A percentile compares a stretch with the other conserved stretches of the same genome.
phyloP scores from a whole-genome alignment of 2,888 invertebrate genomes.

The Drosophila limbata region DNA sequence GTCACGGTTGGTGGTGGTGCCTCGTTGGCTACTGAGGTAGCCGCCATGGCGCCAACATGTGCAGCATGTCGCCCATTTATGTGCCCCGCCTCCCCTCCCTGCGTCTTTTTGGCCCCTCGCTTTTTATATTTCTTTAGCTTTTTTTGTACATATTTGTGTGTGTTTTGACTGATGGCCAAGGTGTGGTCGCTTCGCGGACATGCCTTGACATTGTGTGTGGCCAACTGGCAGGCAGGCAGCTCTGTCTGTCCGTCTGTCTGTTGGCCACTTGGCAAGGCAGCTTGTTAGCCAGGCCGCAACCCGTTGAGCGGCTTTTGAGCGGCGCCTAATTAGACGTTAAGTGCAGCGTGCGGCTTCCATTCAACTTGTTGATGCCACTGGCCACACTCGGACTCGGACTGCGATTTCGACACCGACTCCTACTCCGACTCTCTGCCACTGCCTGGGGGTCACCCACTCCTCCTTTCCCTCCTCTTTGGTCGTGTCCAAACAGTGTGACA shows the following conservation, averaged over 20 bases:
- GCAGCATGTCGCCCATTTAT: conserved; percentile 64
- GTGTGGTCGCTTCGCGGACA: conserved; percentile 71
- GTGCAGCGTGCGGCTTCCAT: conserved; percentile 59
- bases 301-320: conserved; percentile 73
- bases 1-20: conserved; percentile 73
- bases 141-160: conserved; percentile 37
- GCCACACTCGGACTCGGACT: conserved; percentile 9
- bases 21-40: conserved; percentile 59
- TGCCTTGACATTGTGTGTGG: conserved; percentile 67
- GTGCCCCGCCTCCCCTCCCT: conserved; percentile 4
- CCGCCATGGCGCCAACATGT: conserved; percentile 66
- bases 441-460: neutral
- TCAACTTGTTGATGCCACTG: conserved; percentile 39
- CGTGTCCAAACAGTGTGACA: conserved; percentile 72
- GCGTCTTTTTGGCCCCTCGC: neutral
- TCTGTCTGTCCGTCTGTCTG: neutral
- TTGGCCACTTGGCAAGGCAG: neutral
- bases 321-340: conserved; percentile 77
- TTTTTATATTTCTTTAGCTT: conserved; percentile 4
- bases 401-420: neutral
- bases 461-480: neutral
- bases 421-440: neutral
- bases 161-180: conserved; percentile 72
- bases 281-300: conserved; percentile 36
- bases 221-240: conserved; percentile 15